A percentile compares a stretch with the other conserved stretches of the same genome.
Evolutionary conservation across 2,113 vertebrate species (phyloP).

Genomic region (Pitta sordida): DNA sequence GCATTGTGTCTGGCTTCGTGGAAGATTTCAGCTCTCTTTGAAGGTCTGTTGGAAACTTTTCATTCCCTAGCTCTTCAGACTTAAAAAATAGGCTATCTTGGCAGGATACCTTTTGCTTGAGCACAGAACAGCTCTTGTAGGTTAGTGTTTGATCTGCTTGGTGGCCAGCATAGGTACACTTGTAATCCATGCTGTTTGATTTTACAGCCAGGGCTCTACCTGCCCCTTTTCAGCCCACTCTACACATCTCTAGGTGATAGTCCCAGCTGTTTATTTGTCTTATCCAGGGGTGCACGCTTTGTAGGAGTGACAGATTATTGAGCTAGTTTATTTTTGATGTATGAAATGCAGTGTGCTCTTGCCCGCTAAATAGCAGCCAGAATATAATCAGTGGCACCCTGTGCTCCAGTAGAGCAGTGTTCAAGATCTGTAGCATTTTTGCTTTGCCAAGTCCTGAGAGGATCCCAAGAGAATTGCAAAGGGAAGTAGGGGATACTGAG

Average conservation of each 20-base stretch:
- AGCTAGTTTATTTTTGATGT: background rate
- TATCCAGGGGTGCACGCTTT: background rate
- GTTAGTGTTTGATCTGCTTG: background rate
- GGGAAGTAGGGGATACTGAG: background rate
- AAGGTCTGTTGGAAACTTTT: slow-evolving; percentile 47
- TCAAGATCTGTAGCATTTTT: background rate
- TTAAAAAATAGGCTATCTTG: slow-evolving; percentile 37
- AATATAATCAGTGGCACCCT: background rate
- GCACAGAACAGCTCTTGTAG: slow-evolving; percentile 26
- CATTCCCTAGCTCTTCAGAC: slow-evolving; percentile 46
- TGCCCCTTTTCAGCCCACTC: background rate
- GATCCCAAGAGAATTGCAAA: background rate
- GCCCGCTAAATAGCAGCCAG: background rate
- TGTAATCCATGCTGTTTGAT: background rate
- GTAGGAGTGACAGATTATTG: background rate
- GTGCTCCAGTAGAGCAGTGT: background rate
- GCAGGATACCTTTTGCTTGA: slow-evolving; percentile 29
- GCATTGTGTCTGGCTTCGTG: slow-evolving; percentile 38
- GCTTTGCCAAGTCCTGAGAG: background rate
- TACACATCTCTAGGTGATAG: background rate
- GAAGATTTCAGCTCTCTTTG: slow-evolving; percentile 14
- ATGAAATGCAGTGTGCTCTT: background rate
- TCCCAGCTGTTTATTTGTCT: slow-evolving; percentile 23
- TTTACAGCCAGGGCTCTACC: background rate
- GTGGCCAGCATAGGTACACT: background rate